Evolutionary conservation across 2,888 invertebrate genomes (phyloP).

Genomic region (Dicycla oo): DNA sequence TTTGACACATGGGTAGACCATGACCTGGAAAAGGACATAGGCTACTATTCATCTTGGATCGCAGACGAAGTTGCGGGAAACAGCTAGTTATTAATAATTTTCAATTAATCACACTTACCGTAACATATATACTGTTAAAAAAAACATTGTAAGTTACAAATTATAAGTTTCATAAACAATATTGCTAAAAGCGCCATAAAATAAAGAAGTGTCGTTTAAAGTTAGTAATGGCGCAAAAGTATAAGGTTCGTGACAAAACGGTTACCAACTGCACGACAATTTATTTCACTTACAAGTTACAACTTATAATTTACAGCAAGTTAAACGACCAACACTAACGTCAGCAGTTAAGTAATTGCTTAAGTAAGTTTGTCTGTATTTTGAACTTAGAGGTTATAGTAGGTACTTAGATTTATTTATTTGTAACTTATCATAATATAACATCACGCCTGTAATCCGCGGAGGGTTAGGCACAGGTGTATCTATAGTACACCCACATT

Average conservation of each 20-base stretch:
- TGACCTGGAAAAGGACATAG: too few species aligned
- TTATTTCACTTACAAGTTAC: constrained; percentile 52
- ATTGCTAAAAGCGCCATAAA: constrained; percentile 28
- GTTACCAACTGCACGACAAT: constrained; percentile 45
- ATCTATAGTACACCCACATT: not conserved
- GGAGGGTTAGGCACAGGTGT: too few species aligned
- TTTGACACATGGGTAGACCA: too few species aligned
- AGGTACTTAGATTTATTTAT: not conserved
- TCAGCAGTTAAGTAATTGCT: constrained; percentile 29
- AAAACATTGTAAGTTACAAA: not conserved
- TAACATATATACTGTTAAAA: too few species aligned
- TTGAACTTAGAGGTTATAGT: constrained; percentile 4
- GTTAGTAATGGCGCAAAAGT: constrained; percentile 40
- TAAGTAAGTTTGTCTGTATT: constrained; percentile 19
- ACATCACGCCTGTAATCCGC: too few species aligned
- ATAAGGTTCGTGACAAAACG: constrained; percentile 36
- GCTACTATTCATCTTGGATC: too few species aligned
- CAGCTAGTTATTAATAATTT: too few species aligned
- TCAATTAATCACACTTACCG: too few species aligned
- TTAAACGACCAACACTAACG: constrained; percentile 30
- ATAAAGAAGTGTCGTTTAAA: constrained; percentile 47
- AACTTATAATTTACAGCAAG: constrained; percentile 36
- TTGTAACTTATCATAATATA: too few species aligned
- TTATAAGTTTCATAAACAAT: constrained; percentile 4
- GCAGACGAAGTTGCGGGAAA: too few species aligned